Conservation (phyloP, 1,140 invertebrate species). For the Macrobrachium rosenbergii region DNA sequence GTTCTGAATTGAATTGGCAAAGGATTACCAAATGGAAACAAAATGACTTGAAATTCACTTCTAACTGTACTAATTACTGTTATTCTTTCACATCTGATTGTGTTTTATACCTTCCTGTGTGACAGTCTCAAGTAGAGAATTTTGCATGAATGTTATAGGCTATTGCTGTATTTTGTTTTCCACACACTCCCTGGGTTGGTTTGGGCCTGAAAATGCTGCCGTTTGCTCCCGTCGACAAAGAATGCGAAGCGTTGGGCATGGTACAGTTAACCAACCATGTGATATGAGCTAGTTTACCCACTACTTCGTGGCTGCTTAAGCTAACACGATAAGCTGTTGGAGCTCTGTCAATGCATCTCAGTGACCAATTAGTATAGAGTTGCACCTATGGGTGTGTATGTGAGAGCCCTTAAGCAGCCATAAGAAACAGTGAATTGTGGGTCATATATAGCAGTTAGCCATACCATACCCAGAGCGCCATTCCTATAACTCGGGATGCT, state of each 20-base stretch:
- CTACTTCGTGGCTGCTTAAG: neutral
- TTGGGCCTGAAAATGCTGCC: conserved; percentile 35
- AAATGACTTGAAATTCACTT: too few species aligned
- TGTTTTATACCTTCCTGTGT: conserved; percentile 28
- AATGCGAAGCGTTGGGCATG: conserved; percentile 28
- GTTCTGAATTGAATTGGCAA: neutral
- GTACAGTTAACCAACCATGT: conserved; percentile 21
- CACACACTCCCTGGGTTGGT: conserved; percentile 26
- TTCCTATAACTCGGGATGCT: neutral
- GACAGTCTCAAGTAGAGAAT: conserved; percentile 9
- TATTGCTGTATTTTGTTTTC: conserved; percentile 27
- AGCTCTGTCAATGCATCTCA: neutral
- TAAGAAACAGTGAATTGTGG: conserved; percentile 1
- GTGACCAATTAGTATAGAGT: conserved; percentile 23
- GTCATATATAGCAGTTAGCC: neutral
- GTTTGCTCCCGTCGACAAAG: conserved; percentile 29
- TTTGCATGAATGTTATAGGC: conserved; percentile 28
- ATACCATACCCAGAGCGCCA: conserved; percentile 9
- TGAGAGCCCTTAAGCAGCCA: conserved; percentile 20
- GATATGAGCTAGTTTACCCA: neutral
- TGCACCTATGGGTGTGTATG: conserved; percentile 13
- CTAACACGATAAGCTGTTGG: neutral
- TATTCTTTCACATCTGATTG: neutral
- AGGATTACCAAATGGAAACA: too few species aligned
- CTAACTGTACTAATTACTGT: neutral